Conservation (phyloP, 2,888 invertebrate genomes). For the Dryobota labecula region DNA sequence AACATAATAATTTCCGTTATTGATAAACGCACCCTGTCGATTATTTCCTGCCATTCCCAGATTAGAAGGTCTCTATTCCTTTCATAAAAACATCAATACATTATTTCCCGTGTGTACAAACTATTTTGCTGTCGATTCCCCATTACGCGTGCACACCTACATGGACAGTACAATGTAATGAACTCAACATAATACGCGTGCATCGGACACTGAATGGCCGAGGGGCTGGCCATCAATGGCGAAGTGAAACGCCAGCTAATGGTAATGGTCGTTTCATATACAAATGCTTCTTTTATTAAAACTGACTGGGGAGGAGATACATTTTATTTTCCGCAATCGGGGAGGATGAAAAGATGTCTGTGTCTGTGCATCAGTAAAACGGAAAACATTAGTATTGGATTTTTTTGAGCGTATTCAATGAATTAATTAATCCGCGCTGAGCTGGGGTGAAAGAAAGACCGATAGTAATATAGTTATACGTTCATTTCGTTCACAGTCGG, state of each 20-base stretch:
- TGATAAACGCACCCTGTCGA: no score
- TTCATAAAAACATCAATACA: slow-evolving; percentile 40
- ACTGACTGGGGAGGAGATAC: slow-evolving; percentile 62
- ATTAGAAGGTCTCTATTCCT: slow-evolving; percentile 12
- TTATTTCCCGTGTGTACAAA: slow-evolving; percentile 44
- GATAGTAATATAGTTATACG: slow-evolving; percentile 2
- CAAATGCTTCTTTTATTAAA: slow-evolving; percentile 70
- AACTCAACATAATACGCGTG: slow-evolving; percentile 66
- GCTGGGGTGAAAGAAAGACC: slow-evolving; percentile 36
- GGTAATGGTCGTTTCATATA: slow-evolving; percentile 71
- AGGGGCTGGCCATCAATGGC: slow-evolving; percentile 66
- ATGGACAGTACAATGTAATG: slow-evolving; percentile 61
- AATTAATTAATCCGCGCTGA: slow-evolving; percentile 58
- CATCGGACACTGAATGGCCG: slow-evolving; percentile 65
- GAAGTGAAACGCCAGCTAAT: slow-evolving; percentile 65
- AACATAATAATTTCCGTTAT: background rate
- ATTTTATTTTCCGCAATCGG: slow-evolving; percentile 64
- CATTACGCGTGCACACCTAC: slow-evolving; percentile 51
- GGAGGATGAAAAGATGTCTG: slow-evolving; percentile 62
- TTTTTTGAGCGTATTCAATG: slow-evolving; percentile 60
- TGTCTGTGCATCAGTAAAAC: slow-evolving; percentile 53
- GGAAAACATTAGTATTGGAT: slow-evolving; percentile 60
- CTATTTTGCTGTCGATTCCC: slow-evolving; percentile 51
- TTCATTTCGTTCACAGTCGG: slow-evolving; percentile 3
- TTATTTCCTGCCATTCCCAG: slow-evolving; percentile 17